Conservation (phyloP, 2,113 vertebrate genomes). For the Menura novaehollandiae region DNA sequence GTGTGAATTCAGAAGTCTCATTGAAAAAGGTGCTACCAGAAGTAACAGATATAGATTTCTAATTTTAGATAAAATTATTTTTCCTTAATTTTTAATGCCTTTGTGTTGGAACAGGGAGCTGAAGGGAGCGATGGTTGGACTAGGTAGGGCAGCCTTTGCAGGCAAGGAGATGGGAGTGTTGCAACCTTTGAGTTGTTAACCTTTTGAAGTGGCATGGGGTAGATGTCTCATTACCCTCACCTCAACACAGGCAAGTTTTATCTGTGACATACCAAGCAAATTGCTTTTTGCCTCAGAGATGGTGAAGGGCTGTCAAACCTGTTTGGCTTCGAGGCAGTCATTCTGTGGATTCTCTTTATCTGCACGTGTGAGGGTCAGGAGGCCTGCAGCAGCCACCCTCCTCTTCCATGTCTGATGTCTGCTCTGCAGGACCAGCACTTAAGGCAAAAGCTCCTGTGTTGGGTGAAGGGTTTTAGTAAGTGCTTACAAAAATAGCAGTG, state of each 20-base stretch:
- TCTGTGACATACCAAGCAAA: conserved; percentile 27
- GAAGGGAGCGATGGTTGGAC: background rate
- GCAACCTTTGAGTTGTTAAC: conserved; percentile 10
- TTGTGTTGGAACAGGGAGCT: background rate
- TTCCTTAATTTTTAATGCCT: background rate
- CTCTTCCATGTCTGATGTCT: background rate
- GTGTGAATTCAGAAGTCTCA: background rate
- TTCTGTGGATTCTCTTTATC: conserved; percentile 54
- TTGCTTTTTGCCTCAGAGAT: conserved; percentile 29
- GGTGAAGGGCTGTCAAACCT: conserved; percentile 47
- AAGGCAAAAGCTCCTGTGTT: background rate
- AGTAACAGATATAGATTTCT: background rate
- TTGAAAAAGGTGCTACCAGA: background rate
- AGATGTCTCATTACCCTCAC: background rate
- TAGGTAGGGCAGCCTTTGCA: background rate
- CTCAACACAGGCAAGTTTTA: background rate
- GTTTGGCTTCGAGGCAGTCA: conserved; percentile 59
- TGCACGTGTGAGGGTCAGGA: background rate
- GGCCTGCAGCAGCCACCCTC: background rate
- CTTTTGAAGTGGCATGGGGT: background rate
- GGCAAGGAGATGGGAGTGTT: background rate
- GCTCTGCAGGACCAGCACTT: background rate
- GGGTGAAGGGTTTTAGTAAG: background rate
- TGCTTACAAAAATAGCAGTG: background rate
- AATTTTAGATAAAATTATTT: background rate